Evolutionary conservation across 2,888 invertebrate species (phyloP), one percentile per base, ranked within the genome.

Genomic region (Scaptodrosophila latifasciaeformis): DNA sequence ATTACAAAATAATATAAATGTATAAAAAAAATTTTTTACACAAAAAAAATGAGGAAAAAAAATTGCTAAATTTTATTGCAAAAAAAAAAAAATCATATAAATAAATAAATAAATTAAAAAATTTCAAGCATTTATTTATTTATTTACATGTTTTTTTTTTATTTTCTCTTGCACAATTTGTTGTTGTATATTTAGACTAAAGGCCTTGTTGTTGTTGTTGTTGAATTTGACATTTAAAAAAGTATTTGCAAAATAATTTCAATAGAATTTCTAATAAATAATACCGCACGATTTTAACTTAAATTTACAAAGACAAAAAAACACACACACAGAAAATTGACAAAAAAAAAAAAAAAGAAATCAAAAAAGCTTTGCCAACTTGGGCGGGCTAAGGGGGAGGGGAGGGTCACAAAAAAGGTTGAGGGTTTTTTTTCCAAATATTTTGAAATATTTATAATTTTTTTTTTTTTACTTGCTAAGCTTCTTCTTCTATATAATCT

Each of bases 221-320:
- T 35, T 12, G 34, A 47, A 48, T 39, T 44, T 29, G 49, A 56
- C 43, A 55, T 63, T 45, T 42, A 29, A 50, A 56, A 50, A 40
- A 65, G 59, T 59, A 76, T 71, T 76, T 76, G 71, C 72, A 72
- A 79, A 24, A 76, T 76, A 79, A 72, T 72, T 72, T 79, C 65
- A 76, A 60, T 58, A 70, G 52, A 55, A 54, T 58, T 49, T 49
- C 48, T 61, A 72, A 78, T 80, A 75, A 80, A 75, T 75, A 75
- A 75, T 75, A 75, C 74, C 74, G 61, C 59, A 74, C 68, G 61
- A 74, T 80, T 80, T 67, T 74, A 74, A 70, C 74, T 77, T 79
- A 76, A 24, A 24, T 3, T 5, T 3, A 24, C 24, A 24, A 24
- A 7, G 24, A 24, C 24, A 24, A 3, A 24, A 7, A 24, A 3